These are phyloP conservation scores for Drosophila seguyi DNA, from an alignment of 1,140 invertebrate species.

Conservation along the genomic window DNA sequence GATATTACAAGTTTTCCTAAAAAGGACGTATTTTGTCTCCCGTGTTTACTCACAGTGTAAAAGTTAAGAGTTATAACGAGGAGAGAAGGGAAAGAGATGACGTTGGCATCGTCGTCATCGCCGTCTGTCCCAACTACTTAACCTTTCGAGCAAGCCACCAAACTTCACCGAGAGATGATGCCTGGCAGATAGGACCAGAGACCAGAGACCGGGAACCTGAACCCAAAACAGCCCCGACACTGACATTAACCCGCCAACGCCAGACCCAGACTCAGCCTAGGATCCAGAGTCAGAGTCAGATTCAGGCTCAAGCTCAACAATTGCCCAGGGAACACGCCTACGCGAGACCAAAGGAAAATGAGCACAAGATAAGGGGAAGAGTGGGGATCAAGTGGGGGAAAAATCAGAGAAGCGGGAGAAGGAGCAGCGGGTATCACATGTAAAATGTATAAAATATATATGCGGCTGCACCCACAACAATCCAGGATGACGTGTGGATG, in stretches of 20 bases:
- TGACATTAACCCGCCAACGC: constrained; percentile 70
- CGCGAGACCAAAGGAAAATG: constrained; percentile 14
- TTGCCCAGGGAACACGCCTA: constrained; percentile 54
- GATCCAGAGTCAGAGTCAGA: constrained; percentile 12
- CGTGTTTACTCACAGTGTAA: not conserved
- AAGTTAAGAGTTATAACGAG: constrained; percentile 6
- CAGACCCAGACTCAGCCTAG: constrained; percentile 15
- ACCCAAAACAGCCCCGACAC: constrained; percentile 38
- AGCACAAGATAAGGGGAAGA: constrained; percentile 2
- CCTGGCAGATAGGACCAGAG: constrained; percentile 32
- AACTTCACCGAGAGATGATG: constrained; percentile 34
- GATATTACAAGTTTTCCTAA: not conserved
- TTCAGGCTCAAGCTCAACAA: constrained; percentile 46
- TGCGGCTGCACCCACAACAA: constrained; percentile 52
- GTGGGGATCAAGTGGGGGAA: not conserved
- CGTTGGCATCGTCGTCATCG: constrained; percentile 7
- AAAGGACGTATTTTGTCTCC: not conserved
- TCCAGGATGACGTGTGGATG: constrained; percentile 33
- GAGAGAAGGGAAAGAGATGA: not conserved
- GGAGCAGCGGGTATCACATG: constrained; percentile 40
- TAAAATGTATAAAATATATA: constrained; percentile 73
- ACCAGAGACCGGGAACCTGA: constrained; percentile 28
- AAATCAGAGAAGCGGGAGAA: not conserved
- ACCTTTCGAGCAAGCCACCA: constrained; percentile 60
- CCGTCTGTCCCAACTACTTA: constrained; percentile 71